A percentile compares a stretch with the other conserved stretches of the same genome.
phyloP scores from a whole-genome alignment of 2,113 vertebrate species.

The Epinephelus fuscoguttatus region DNA sequence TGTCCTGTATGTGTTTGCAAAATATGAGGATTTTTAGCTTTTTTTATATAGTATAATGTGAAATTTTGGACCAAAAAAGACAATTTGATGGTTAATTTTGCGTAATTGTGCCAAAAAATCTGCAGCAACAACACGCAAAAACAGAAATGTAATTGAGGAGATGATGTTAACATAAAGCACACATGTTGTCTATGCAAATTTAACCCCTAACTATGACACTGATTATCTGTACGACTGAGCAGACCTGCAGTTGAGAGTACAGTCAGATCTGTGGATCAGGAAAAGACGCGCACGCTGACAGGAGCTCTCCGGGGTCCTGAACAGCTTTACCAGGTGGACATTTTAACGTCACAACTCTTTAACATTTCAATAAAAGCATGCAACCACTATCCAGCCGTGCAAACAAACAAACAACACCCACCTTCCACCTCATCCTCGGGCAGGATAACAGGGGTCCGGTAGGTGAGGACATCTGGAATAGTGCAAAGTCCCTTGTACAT shows the following conservation, averaged over 20 bases:
- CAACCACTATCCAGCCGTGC: neutral
- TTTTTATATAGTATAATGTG: neutral
- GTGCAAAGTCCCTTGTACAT: constrained; percentile 99
- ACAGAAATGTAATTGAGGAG: neutral
- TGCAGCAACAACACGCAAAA: neutral
- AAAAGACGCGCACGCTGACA: constrained; percentile 3
- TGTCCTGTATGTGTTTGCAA: neutral
- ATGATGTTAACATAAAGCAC: neutral
- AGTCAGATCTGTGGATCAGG: neutral
- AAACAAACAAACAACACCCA: constrained; percentile 74
- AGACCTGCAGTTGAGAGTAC: neutral
- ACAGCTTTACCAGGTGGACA: neutral
- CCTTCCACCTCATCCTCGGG: constrained; percentile 97
- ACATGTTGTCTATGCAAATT: neutral
- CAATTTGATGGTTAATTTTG: neutral
- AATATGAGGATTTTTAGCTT: neutral
- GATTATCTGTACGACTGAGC: neutral
- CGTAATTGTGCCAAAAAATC: neutral
- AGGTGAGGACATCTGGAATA: constrained; percentile 93
- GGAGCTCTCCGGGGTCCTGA: constrained; percentile 69
- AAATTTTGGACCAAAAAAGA: neutral
- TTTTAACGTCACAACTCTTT: neutral
- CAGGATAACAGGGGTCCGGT: constrained; percentile 89
- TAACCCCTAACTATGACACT: neutral
- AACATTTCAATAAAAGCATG: constrained; percentile 3